A percentile compares a stretch with the other conserved stretches of the same genome.
Evolutionary conservation across 2,113 vertebrate species (phyloP).

Genomic region (Eira barbara): DNA sequence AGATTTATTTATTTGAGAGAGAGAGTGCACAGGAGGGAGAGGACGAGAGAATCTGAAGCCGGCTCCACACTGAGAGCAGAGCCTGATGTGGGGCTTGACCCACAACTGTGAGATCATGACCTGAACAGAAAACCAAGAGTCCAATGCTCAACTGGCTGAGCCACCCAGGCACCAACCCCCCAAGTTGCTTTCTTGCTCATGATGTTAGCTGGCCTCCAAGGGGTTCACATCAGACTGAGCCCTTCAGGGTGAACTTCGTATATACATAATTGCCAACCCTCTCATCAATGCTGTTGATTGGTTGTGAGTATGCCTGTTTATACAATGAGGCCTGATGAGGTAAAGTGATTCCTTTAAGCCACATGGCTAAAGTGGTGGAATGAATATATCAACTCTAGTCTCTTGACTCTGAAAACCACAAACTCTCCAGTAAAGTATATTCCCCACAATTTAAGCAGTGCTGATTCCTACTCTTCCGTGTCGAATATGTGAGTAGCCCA

Average conservation of each 20-base stretch:
- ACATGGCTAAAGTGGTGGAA: background rate
- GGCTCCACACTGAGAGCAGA: background rate
- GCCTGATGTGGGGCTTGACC: background rate
- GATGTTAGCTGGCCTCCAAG: background rate
- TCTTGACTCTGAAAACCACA: background rate
- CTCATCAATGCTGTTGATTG: no score
- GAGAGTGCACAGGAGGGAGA: background rate
- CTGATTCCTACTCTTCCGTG: background rate
- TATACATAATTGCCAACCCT: rapidly evolving
- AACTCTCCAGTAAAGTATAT: background rate
- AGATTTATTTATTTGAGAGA: background rate
- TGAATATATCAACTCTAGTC: background rate
- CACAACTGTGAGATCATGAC: background rate
- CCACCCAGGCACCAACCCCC: background rate
- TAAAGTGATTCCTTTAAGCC: background rate
- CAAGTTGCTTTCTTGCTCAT: background rate
- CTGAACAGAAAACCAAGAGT: background rate
- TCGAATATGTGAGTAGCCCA: background rate
- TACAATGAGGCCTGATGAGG: background rate
- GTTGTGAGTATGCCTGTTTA: background rate
- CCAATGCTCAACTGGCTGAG: background rate
- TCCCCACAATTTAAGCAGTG: background rate
- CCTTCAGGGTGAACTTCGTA: background rate
- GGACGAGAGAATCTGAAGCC: background rate
- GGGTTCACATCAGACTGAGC: no score